Conservation (phyloP, 2,888 invertebrate species). For the Papilio protenor region DNA sequence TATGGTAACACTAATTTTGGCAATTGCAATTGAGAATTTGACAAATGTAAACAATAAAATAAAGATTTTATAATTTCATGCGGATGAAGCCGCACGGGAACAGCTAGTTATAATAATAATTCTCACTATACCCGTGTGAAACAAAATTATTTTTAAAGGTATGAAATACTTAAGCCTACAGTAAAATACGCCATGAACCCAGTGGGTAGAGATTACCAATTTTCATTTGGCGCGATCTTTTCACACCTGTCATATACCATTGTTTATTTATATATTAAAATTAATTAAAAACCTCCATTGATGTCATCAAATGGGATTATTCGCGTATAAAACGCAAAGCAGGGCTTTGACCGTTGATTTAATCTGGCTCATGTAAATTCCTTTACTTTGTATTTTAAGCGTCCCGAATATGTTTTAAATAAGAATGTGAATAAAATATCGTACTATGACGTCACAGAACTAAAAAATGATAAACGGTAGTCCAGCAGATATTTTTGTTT, state of each 20-base stretch:
- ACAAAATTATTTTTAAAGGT: neutral
- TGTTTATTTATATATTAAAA: neutral
- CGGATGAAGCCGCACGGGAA: neutral
- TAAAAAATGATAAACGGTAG: too few species aligned
- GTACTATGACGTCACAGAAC: too few species aligned
- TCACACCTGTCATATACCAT: neutral
- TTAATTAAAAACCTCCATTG: neutral
- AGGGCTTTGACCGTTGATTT: neutral
- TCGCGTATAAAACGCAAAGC: neutral
- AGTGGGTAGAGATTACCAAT: neutral
- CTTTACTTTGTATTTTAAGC: neutral
- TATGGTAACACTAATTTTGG: too few species aligned
- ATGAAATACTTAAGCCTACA: too few species aligned
- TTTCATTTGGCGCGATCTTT: neutral
- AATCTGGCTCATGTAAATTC: neutral
- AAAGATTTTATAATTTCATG: too few species aligned
- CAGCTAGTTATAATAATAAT: neutral
- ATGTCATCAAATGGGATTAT: neutral
- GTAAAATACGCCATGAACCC: too few species aligned
- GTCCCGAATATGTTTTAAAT: neutral
- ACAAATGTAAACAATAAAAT: too few species aligned
- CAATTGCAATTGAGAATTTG: too few species aligned
- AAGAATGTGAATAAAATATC: too few species aligned
- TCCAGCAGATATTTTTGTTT: too few species aligned
- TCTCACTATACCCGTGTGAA: neutral